Conservation (phyloP, 2,113 vertebrate genomes). For the Anthoscopus minutus region DNA sequence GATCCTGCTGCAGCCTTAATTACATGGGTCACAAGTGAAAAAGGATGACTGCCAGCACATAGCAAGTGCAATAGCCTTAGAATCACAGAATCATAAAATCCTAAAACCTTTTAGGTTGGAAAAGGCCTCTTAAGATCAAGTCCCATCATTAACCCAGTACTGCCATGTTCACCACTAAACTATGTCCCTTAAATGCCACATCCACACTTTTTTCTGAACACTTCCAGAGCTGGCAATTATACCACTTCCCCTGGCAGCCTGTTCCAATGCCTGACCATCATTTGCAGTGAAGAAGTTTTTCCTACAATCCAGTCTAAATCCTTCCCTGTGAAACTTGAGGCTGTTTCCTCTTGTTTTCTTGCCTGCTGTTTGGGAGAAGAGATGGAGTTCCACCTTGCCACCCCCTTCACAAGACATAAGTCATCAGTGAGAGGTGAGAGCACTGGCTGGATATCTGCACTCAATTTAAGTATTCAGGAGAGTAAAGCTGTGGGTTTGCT, state of each 20-base stretch:
- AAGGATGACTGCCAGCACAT: background rate
- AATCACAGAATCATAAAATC: background rate
- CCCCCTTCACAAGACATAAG: rapidly evolving
- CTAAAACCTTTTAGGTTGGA: background rate
- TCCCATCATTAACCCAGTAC: background rate
- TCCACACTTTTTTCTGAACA: background rate
- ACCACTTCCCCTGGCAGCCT: background rate
- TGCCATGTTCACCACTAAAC: background rate
- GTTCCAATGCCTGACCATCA: background rate
- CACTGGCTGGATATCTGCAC: background rate
- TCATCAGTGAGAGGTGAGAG: background rate
- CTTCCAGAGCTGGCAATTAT: background rate
- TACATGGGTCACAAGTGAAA: background rate
- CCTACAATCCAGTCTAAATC: background rate
- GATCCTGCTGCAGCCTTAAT: background rate
- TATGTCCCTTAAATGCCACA: background rate
- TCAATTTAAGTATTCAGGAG: background rate
- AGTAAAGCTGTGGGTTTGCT: background rate
- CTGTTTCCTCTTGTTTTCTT: background rate
- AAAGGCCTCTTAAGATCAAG: background rate
- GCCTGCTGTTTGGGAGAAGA: background rate
- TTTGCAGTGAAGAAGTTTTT: background rate
- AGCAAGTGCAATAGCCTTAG: background rate
- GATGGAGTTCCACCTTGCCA: background rate
- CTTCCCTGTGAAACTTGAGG: background rate